Conservation (phyloP, 2,888 invertebrate genomes). For the Sacculina carcini region DNA sequence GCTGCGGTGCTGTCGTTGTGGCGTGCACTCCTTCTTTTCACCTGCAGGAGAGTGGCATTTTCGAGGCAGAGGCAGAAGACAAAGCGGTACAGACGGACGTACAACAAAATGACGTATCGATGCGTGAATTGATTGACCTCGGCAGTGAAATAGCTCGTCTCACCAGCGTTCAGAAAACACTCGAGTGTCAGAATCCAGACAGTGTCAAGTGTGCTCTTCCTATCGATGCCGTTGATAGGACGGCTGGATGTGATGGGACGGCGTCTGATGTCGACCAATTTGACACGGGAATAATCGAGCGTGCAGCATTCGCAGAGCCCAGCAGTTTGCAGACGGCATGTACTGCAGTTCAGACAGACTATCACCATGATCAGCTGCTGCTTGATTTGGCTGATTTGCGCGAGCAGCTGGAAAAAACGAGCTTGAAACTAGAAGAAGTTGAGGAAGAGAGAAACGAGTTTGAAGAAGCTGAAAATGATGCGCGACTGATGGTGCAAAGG, state of each 20-base stretch:
- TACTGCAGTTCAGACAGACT: neutral
- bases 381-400: neutral
- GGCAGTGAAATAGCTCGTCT: neutral
- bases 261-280: too few relatives aligned
- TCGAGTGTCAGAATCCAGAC: too few relatives aligned
- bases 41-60: slow-evolving; percentile 14
- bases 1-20: neutral
- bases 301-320: too few relatives aligned
- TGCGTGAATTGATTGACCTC: slow-evolving; percentile 1
- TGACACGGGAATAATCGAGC: too few relatives aligned
- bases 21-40: neutral
- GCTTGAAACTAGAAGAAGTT: neutral
- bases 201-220: too few relatives aligned
- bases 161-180: neutral
- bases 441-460: neutral
- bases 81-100: neutral
- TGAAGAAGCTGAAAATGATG: slow-evolving; percentile 4
- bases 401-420: neutral
- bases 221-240: too few relatives aligned
- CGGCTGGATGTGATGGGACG: too few relatives aligned
- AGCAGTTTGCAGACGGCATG: too few relatives aligned
- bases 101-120: neutral
- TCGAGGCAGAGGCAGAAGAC: slow-evolving; percentile 7
- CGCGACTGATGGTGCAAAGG: slow-evolving; percentile 3
- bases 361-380: neutral